Base-by-base conservation (phyloP, 2,888 invertebrate species). In the Mesopsocus fuscifrons region DNA sequence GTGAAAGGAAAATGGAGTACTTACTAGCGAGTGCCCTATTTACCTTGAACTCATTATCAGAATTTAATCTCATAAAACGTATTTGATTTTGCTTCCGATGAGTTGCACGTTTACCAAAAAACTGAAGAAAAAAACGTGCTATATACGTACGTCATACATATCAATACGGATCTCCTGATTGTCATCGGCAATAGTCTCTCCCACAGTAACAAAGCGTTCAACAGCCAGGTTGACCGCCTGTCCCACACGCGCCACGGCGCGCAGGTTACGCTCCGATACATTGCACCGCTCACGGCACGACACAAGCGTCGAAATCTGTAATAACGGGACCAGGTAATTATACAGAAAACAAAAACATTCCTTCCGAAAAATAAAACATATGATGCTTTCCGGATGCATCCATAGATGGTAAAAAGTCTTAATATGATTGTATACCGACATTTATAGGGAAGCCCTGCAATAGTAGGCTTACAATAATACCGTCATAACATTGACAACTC, bases 121-220 rank as follows among this genome's bases (percentile, higher is more conserved):
- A n/a, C n/a, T n/a, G n/a, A n/a, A n/a, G n/a, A n/a, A n/a, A n/a
- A n/a, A n/a, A n/a, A n/a, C n/a, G n/a, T n/a, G n/a, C n/a, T n/a
- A n/a, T n/a, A n/a, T n/a, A 9, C 38, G 4, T 38, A 38, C 38
- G 18, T 38, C 38, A 62, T 87, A 92, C 95, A 98, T 97, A 61
- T 94, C 94, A 57, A 84, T 80, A 53, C 89, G 80, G 52, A 98
- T 89, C 64, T 97, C 95, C 22, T 82, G 81, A 69, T 97, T 94
- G 68, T 95, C 94, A 64, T 94, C 94, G 40, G 94, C 97, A 59
- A 98, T 97, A 55, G 92, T 87, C 66, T 97, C 95, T 34, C 97
- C 97, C 50, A 98, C 95, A 34, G 91, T 85, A 53, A 95, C 94
- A 69, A 98, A 97, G 53, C 95, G 72, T 60, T 97, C 95, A 46